Evolutionary conservation across 2,888 invertebrate species (phyloP).

Genomic region (Emesis furor): DNA sequence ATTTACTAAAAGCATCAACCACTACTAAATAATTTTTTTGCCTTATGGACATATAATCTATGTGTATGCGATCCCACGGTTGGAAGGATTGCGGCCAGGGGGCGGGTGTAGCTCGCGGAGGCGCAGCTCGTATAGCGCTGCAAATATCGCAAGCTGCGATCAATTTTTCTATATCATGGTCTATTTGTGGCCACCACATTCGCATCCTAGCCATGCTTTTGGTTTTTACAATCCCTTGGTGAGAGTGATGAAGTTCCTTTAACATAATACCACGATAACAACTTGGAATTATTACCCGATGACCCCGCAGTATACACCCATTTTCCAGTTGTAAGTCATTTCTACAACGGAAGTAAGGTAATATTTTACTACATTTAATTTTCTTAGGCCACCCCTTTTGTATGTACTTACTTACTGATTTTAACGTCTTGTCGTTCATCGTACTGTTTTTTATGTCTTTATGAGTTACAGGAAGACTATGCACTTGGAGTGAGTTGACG

Average conservation of each 20-base stretch:
- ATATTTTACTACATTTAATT: constrained; percentile 33
- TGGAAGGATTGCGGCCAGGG: constrained; percentile 38
- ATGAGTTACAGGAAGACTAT: constrained; percentile 41
- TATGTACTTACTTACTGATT: constrained; percentile 41
- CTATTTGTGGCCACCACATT: neutral
- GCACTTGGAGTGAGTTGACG: neutral
- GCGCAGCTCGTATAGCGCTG: constrained; percentile 39
- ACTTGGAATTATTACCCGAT: constrained; percentile 59
- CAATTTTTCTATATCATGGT: constrained; percentile 59
- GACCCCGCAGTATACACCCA: constrained; percentile 55
- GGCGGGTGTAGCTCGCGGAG: constrained; percentile 38
- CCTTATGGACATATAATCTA: constrained; percentile 65
- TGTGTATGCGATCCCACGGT: constrained; percentile 61
- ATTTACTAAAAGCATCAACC: constrained; percentile 65
- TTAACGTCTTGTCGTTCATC: constrained; percentile 36
- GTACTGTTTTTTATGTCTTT: constrained; percentile 44
- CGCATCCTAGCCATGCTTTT: constrained; percentile 60
- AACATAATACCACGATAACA: constrained; percentile 45
- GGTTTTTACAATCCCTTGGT: constrained; percentile 31
- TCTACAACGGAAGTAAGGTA: constrained; percentile 43
- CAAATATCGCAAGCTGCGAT: constrained; percentile 53
- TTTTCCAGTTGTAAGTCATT: constrained; percentile 51
- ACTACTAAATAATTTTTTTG: constrained; percentile 58
- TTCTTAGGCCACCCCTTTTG: constrained; percentile 57
- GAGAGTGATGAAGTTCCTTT: constrained; percentile 67